These are phyloP conservation scores for Pyrrhosoma nymphula DNA, from an alignment of 2,888 invertebrate genomes.

Conservation along the genomic window DNA sequence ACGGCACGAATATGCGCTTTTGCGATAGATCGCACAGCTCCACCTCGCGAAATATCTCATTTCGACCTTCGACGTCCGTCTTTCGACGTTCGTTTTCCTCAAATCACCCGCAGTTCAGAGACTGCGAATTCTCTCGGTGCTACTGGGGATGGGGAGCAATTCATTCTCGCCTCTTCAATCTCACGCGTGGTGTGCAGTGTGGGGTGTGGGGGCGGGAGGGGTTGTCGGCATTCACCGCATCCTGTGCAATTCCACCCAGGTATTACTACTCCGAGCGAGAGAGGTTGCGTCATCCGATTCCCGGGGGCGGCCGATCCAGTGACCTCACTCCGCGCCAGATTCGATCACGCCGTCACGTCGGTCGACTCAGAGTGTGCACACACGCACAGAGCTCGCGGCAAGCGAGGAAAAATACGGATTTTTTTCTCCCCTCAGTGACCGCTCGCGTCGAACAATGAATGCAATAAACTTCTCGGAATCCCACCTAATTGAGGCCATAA, in stretches of 20 bases:
- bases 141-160: neutral
- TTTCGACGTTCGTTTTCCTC: neutral
- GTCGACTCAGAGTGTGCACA: neutral
- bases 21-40: neutral
- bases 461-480: neutral
- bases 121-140: neutral
- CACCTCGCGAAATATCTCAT: neutral
- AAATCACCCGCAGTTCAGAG: neutral
- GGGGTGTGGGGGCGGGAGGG: neutral
- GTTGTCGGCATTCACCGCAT: neutral
- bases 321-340: conserved; percentile 47
- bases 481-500: conserved; percentile 23
- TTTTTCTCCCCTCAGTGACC: neutral
- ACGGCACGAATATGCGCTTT: neutral
- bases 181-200: neutral
- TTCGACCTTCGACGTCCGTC: neutral
- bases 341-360: conserved; percentile 27
- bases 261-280: too few species aligned
- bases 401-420: too few species aligned
- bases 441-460: neutral
- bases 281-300: conserved; percentile 17
- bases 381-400: too few species aligned
- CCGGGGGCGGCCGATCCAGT: conserved; percentile 46
- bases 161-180: neutral
- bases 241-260: neutral